Conservation (phyloP, 1,140 invertebrate species). For the Leptinotarsa undecemlineata region DNA sequence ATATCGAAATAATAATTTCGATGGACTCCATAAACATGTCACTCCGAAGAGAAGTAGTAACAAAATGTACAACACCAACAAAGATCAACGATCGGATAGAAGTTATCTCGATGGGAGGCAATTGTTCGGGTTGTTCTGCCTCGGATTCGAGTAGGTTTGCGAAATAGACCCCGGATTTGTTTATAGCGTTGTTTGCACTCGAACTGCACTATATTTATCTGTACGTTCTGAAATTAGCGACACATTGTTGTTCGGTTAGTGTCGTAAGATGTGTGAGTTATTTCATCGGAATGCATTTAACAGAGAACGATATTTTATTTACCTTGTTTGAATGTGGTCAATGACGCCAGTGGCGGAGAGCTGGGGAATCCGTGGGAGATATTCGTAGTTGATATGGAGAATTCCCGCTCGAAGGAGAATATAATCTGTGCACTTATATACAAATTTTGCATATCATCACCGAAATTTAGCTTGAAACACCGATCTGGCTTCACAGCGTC, state of each 20-base stretch:
- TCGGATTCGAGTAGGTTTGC: conserved; percentile 22
- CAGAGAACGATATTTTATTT: conserved; percentile 14
- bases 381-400: too few relatives aligned
- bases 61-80: neutral
- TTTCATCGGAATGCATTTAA: conserved; percentile 22
- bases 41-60: neutral
- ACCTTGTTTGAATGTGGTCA: neutral
- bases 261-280: conserved; percentile 27
- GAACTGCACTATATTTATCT: conserved; percentile 21
- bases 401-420: too few relatives aligned
- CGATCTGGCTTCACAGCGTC: too few relatives aligned
- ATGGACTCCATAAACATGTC: neutral
- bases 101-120: conserved; percentile 12
- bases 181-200: conserved; percentile 17
- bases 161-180: conserved; percentile 16
- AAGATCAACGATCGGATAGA: neutral
- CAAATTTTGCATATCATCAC: too few relatives aligned
- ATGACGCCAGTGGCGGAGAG: neutral
- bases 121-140: conserved; percentile 6
- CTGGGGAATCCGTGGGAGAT: neutral
- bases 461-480: too few relatives aligned
- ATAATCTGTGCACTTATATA: too few relatives aligned
- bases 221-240: conserved; percentile 23
- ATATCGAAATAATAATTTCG: too few relatives aligned
- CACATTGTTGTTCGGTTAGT: conserved; percentile 25